These are phyloP conservation scores for Strongylocentrotus purpuratus DNA, from an alignment of 35 echinoderm and acorn worm species.

Conservation along the genomic window DNA sequence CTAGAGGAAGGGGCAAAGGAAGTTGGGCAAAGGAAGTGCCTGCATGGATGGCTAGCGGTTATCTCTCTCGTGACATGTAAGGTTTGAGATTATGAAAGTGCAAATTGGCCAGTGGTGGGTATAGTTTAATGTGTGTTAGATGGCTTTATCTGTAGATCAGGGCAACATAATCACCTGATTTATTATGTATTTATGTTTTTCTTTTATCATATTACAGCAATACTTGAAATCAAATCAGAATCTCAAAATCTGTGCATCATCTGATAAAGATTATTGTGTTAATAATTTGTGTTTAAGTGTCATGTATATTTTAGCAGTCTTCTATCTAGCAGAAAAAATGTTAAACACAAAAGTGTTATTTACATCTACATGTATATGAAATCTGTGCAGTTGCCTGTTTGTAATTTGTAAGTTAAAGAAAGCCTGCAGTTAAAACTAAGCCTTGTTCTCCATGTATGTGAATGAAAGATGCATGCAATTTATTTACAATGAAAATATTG, in stretches of 20 bases:
- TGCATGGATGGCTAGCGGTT: background rate
- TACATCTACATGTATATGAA: no score
- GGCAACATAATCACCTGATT: background rate
- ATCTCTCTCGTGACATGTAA: background rate
- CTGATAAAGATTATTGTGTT: background rate
- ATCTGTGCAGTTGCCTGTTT: no score
- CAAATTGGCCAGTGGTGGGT: background rate
- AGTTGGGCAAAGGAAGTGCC: background rate
- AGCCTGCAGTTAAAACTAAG: no score
- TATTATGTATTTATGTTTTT: background rate
- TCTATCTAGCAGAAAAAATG: no score
- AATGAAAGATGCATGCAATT: no score
- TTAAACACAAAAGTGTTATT: no score
- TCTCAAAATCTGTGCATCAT: background rate
- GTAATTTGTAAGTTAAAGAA: no score
- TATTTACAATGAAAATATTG: no score
- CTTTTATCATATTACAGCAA: background rate
- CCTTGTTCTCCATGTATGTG: no score
- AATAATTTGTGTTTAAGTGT: background rate
- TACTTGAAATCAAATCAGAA: background rate
- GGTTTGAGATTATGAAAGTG: background rate
- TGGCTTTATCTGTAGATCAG: background rate
- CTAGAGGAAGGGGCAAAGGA: background rate
- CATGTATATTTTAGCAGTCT: no score
- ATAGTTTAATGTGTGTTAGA: background rate